These are phyloP conservation scores for Harpagoxenus sublaevis DNA, from an alignment of 2,888 invertebrate species.

Conservation along the genomic window DNA sequence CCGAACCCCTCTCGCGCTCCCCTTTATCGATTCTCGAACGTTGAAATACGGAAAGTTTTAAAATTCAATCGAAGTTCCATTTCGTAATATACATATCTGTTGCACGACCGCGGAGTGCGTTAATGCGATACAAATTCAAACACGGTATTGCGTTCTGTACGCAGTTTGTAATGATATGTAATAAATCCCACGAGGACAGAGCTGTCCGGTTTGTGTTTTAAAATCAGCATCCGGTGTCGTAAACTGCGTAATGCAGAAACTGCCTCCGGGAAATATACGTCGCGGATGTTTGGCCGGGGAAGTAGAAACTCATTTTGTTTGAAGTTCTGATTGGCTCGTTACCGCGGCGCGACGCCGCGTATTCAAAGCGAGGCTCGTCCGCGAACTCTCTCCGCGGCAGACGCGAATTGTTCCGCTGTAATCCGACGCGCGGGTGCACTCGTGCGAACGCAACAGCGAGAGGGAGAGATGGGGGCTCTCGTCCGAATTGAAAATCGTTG, in stretches of 20 bases:
- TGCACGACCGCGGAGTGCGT: not conserved
- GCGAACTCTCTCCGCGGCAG: slow-evolving; percentile 46
- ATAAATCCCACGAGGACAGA: not conserved
- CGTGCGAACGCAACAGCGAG: slow-evolving; percentile 26
- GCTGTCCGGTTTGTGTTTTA: slow-evolving; percentile 4
- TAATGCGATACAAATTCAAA: too few relatives aligned
- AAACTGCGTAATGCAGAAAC: slow-evolving; percentile 6
- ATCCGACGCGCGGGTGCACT: slow-evolving; percentile 42
- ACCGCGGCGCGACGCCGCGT: slow-evolving; percentile 43
- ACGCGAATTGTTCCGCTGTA: slow-evolving; percentile 38
- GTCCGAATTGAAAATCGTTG: slow-evolving; percentile 57
- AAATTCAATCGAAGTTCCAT: not conserved
- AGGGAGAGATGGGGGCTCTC: not conserved
- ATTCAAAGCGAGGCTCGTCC: slow-evolving; percentile 33
- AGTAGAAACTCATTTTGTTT: slow-evolving; percentile 51
- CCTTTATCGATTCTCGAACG: slow-evolving; percentile 30
- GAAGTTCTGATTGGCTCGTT: slow-evolving; percentile 68
- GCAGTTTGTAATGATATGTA: not conserved
- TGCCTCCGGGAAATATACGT: slow-evolving; percentile 28
- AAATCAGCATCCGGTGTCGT: slow-evolving; percentile 27
- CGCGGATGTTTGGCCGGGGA: not conserved
- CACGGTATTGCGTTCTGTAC: not conserved
- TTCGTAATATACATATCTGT: not conserved
- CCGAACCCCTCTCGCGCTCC: too few relatives aligned
- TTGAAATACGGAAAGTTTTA: not conserved